Conservation (phyloP, 2,888 invertebrate species). For the Rotaria sp. region DNA sequence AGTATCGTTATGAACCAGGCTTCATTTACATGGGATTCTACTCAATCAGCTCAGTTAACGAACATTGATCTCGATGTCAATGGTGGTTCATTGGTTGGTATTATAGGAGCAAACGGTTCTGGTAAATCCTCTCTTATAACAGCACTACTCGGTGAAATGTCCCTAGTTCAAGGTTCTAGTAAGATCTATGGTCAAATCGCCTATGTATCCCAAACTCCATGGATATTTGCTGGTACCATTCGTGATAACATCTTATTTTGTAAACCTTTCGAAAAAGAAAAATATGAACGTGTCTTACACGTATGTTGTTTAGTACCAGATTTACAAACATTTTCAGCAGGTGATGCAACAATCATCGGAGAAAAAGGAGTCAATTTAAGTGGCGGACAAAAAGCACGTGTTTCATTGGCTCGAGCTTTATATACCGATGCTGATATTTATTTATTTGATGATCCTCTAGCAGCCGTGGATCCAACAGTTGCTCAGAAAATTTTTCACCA, state of each 20-base stretch:
- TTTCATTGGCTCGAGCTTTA: slow-evolving; percentile 67
- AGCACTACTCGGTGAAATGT: slow-evolving; percentile 69
- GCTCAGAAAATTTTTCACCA: slow-evolving; percentile 75
- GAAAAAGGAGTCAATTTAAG: slow-evolving; percentile 76
- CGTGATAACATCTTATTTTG: slow-evolving; percentile 88
- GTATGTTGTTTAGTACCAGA: slow-evolving; percentile 59
- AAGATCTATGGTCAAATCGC: slow-evolving; percentile 62
- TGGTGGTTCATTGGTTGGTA: slow-evolving; percentile 62
- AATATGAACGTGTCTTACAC: slow-evolving; percentile 60
- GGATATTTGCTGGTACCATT: slow-evolving; percentile 69
- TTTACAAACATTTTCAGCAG: slow-evolving; percentile 63
- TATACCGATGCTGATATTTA: slow-evolving; percentile 75
- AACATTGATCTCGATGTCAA: slow-evolving; percentile 52
- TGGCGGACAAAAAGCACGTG: slow-evolving; percentile 77
- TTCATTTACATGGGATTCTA: neutral
- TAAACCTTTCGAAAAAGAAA: slow-evolving; percentile 60
- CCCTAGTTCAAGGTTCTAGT: slow-evolving; percentile 60
- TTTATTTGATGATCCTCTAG: slow-evolving; percentile 78
- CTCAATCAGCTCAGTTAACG: slow-evolving; percentile 44
- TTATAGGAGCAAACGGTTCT: slow-evolving; percentile 57
- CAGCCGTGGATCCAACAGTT: slow-evolving; percentile 85
- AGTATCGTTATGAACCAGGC: neutral
- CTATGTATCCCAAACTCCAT: slow-evolving; percentile 73
- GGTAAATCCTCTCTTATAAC: slow-evolving; percentile 58
- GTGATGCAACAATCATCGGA: slow-evolving; percentile 76